phyloP scores from a whole-genome alignment of 2,797 vertebrate genomes.

The Muraenolepis orangiensis region DNA sequence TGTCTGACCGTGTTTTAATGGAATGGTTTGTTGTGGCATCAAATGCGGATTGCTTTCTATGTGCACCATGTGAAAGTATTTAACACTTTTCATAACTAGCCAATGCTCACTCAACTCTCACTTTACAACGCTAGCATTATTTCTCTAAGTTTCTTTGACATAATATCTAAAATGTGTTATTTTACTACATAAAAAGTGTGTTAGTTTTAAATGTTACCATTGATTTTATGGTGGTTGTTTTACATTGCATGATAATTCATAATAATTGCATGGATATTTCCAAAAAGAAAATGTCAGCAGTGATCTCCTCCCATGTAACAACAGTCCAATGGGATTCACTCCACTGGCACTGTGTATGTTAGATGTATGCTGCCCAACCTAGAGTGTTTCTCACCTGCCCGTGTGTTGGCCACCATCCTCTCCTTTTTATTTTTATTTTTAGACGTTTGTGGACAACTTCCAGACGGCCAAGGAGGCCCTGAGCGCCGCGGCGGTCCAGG shows the following conservation, averaged over 20 bases:
- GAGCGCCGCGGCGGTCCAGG: conserved; percentile 85
- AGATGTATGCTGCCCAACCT: not conserved
- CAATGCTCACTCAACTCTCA: conserved; percentile 39
- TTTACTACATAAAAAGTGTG: conserved; percentile 26
- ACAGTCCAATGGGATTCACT: conserved; percentile 12
- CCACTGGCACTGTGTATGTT: not conserved
- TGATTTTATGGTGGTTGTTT: not conserved
- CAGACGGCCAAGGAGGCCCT: conserved; percentile 84
- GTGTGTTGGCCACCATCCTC: not conserved
- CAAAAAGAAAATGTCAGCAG: conserved; percentile 8
- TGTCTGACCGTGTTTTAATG: not conserved
- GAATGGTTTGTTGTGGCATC: conserved; percentile 15
- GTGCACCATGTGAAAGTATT: conserved; percentile 15
- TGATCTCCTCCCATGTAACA: conserved; percentile 14
- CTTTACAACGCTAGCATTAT: conserved; percentile 21
- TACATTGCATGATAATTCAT: conserved; percentile 8
- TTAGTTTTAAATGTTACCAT: not conserved
- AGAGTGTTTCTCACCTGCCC: not conserved
- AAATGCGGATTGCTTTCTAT: conserved; percentile 49
- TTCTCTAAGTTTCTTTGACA: conserved; percentile 12
- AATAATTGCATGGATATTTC: not conserved
- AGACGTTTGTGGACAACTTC: conserved; percentile 63
- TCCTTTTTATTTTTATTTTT: not conserved
- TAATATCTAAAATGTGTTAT: conserved; percentile 22
- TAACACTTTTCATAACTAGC: conserved; percentile 39